These are phyloP conservation scores for Dioctria rufipes DNA, from an alignment of 2,888 invertebrate species.

Conservation along the genomic window DNA sequence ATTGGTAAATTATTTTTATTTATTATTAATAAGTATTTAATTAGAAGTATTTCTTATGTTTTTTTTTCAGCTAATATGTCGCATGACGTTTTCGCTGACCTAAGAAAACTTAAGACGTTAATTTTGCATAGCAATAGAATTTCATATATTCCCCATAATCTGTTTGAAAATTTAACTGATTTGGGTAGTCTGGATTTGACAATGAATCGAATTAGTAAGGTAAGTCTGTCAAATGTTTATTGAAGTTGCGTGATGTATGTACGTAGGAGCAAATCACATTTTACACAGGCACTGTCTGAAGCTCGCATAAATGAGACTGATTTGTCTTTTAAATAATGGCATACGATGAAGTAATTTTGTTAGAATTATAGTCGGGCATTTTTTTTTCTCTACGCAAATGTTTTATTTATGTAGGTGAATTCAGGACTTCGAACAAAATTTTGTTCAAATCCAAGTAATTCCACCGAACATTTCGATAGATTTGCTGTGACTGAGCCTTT, in stretches of 20 bases:
- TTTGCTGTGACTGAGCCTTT: too few species aligned
- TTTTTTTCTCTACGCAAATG: too few species aligned
- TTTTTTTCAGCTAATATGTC: constrained; percentile 64
- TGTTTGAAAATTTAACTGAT: constrained; percentile 66
- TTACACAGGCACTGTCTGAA: too few species aligned
- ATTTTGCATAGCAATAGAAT: constrained; percentile 73
- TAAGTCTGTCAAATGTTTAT: constrained; percentile 56
- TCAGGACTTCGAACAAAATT: too few species aligned
- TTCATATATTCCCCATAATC: constrained; percentile 66
- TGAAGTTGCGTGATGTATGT: neutral
- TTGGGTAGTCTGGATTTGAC: constrained; percentile 67
- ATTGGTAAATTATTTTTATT: constrained; percentile 65
- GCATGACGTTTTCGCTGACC: constrained; percentile 66
- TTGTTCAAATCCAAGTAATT: too few species aligned
- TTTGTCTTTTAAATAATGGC: too few species aligned
- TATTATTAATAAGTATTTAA: neutral
- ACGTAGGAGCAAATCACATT: too few species aligned
- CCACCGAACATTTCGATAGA: too few species aligned
- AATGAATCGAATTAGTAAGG: constrained; percentile 67
- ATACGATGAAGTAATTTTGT: too few species aligned
- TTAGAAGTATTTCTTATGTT: neutral
- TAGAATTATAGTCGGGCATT: too few species aligned
- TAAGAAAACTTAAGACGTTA: constrained; percentile 67
- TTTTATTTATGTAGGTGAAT: too few species aligned
- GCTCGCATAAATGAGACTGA: too few species aligned